These are phyloP conservation scores for Orchesella cincta DNA, from an alignment of 1,140 invertebrate genomes.

Conservation along the genomic window DNA sequence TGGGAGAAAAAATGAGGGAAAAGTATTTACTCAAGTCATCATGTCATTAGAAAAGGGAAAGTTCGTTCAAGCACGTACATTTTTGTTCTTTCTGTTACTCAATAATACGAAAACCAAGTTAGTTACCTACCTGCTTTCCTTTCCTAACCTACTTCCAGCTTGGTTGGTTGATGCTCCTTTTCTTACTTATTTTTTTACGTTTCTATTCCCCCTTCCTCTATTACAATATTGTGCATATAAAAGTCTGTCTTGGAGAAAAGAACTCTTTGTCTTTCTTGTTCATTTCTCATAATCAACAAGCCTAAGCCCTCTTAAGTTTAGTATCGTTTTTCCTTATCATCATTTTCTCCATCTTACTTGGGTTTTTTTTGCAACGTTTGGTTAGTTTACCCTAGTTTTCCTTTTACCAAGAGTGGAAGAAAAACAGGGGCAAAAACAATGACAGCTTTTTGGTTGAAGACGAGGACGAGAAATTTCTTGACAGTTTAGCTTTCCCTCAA, in stretches of 20 bases:
- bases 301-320: neutral
- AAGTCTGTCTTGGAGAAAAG: too few species aligned
- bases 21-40: constrained; percentile 21
- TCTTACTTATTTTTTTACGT: neutral
- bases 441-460: too few species aligned
- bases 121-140: too few species aligned
- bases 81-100: neutral
- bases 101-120: too few species aligned
- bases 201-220: neutral
- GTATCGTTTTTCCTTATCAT: neutral
- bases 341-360: neutral
- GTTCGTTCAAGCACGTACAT: neutral
- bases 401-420: too few species aligned
- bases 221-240: too few species aligned
- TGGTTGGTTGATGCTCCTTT: neutral
- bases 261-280: neutral
- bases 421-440: too few species aligned
- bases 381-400: too few species aligned
- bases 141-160: too few species aligned
- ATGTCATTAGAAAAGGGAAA: neutral
- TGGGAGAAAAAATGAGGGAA: neutral
- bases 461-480: too few species aligned
- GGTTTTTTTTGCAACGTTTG: neutral
- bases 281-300: neutral
- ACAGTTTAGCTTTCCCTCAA: too few species aligned